Conservation (phyloP, 2,888 invertebrate species). For the Euzophera pinguis region DNA sequence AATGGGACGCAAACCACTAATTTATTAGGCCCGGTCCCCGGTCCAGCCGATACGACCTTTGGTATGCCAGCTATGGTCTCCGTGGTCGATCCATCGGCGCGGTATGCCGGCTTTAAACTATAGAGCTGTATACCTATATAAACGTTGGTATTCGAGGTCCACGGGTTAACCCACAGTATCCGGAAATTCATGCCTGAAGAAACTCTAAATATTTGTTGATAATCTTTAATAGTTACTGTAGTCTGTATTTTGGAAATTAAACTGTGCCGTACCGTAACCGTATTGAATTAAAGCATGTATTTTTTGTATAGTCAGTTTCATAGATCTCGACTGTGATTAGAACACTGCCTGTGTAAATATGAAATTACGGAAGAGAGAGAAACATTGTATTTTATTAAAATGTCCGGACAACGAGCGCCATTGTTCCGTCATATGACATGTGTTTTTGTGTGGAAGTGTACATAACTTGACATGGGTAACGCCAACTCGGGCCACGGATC, state of each 20-base stretch:
- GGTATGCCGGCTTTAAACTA: constrained; percentile 38
- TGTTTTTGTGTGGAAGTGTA: constrained; percentile 20
- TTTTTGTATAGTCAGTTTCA: too few species aligned
- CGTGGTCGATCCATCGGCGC: constrained; percentile 26
- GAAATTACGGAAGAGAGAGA: constrained; percentile 6
- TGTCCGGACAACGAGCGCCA: not conserved
- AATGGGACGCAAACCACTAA: constrained; percentile 30
- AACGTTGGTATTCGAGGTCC: constrained; percentile 6
- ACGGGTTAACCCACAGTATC: constrained; percentile 12
- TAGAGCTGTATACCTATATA: constrained; percentile 6
- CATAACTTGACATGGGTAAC: constrained; percentile 59
- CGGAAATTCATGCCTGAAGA: constrained; percentile 6
- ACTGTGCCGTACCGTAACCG: too few species aligned
- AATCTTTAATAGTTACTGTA: too few species aligned
- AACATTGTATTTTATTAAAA: constrained; percentile 2
- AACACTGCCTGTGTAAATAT: constrained; percentile 7
- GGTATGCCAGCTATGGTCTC: constrained; percentile 51
- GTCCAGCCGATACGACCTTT: constrained; percentile 47
- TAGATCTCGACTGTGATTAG: constrained; percentile 14
- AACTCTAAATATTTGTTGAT: not conserved
- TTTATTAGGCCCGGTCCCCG: constrained; percentile 27
- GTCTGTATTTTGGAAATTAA: too few species aligned
- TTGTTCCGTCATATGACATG: constrained; percentile 13
- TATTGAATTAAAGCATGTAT: too few species aligned
- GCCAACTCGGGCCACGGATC: constrained; percentile 64